These are phyloP conservation scores for Bubo blakistoni DNA, from an alignment of 2,113 vertebrate genomes.

Conservation along the genomic window DNA sequence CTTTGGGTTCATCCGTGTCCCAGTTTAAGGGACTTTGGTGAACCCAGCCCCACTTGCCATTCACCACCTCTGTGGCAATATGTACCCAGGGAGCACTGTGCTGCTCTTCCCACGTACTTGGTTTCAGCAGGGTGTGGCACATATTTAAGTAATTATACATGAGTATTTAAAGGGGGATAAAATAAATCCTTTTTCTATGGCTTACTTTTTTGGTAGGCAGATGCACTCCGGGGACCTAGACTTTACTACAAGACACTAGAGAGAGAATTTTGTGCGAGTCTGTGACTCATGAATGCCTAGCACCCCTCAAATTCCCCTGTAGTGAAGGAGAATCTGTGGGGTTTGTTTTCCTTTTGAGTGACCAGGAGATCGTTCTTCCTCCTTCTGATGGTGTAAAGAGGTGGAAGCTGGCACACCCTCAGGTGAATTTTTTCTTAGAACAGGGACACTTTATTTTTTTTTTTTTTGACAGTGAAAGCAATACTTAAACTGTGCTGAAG, in stretches of 20 bases:
- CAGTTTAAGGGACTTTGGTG: background rate
- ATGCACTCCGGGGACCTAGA: background rate
- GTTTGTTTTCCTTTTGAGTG: background rate
- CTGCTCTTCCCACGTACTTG: background rate
- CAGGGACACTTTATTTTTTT: background rate
- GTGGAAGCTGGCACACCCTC: background rate
- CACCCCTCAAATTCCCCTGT: background rate
- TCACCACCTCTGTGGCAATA: background rate
- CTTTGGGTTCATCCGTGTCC: background rate
- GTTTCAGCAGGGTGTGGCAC: background rate
- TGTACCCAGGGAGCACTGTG: accelerated
- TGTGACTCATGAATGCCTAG: background rate
- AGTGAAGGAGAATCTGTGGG: accelerated
- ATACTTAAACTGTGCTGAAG: background rate
- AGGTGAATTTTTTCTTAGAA: background rate
- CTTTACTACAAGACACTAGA: background rate
- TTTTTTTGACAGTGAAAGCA: background rate
- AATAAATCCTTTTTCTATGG: background rate
- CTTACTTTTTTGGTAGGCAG: background rate
- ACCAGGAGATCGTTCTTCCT: background rate
- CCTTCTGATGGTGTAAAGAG: background rate
- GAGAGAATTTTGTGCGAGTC: background rate
- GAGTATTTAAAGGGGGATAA: background rate
- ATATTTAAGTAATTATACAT: background rate
- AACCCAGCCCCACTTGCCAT: background rate